phyloP scores from a whole-genome alignment of 2,797 vertebrate genomes.

The Acridotheres tristis region DNA sequence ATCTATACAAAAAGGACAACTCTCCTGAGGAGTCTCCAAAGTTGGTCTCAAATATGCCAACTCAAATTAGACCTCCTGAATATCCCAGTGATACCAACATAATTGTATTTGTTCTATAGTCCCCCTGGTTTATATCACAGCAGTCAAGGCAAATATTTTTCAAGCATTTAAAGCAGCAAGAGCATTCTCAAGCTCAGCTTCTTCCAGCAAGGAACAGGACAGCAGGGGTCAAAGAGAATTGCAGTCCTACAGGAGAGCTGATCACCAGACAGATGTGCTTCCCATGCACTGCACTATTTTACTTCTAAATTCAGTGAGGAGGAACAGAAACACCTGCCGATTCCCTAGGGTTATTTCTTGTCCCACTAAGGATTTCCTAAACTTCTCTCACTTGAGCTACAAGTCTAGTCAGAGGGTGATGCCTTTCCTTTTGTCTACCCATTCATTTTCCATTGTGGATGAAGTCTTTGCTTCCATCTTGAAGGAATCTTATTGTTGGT shows the following conservation, averaged over 20 bases:
- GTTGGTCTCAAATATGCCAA: neutral
- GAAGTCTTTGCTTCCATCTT: slow-evolving; percentile 50
- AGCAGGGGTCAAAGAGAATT: fast-evolving
- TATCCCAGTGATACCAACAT: neutral
- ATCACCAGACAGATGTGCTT: neutral
- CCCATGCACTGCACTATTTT: neutral
- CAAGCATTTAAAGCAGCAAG: neutral
- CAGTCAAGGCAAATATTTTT: neutral
- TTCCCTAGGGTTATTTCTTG: neutral
- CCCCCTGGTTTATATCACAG: neutral
- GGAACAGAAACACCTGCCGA: neutral
- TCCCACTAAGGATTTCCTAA: neutral
- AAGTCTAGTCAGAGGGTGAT: neutral
- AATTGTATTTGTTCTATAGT: neutral
- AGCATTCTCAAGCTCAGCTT: neutral
- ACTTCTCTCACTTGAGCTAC: neutral
- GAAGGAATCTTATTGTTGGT: slow-evolving; percentile 38
- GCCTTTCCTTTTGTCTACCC: neutral
- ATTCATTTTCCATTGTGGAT: neutral
- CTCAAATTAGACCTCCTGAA: neutral
- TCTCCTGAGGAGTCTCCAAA: neutral
- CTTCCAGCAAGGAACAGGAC: neutral
- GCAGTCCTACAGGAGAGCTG: neutral
- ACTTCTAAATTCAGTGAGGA: neutral
- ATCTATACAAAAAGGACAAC: neutral